These are phyloP conservation scores for Sturnira hondurensis DNA, from an alignment of 2,113 vertebrate species.

Conservation along the genomic window DNA sequence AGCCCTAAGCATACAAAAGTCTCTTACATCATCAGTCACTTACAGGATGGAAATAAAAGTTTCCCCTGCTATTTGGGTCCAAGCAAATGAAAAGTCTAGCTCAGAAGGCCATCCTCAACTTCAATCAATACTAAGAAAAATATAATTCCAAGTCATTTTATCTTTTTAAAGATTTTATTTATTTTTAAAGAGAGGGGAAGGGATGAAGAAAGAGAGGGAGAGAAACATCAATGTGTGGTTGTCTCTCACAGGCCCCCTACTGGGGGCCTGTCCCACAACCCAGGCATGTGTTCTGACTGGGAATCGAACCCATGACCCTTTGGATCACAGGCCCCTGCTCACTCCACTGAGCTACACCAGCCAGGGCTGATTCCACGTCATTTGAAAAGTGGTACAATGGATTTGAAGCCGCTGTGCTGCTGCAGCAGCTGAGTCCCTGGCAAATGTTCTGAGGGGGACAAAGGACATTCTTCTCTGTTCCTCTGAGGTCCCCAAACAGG, in stretches of 20 bases:
- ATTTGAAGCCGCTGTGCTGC: neutral
- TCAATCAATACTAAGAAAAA: constrained; percentile 1
- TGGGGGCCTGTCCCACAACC: too few species aligned
- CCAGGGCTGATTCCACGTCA: neutral
- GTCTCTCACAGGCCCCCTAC: too few species aligned
- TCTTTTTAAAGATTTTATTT: too few species aligned
- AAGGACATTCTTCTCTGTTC: neutral
- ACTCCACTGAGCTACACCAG: too few species aligned
- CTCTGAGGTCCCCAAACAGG: neutral
- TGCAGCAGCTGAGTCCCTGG: neutral
- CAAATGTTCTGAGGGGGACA: neutral
- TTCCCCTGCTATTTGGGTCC: neutral
- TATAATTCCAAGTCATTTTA: neutral
- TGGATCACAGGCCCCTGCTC: too few species aligned
- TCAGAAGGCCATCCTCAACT: neutral
- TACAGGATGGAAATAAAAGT: neutral
- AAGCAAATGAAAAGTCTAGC: constrained; percentile 41
- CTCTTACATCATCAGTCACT: neutral
- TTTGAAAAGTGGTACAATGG: neutral
- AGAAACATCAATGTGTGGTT: too few species aligned
- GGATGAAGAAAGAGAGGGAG: too few species aligned
- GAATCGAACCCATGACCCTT: too few species aligned
- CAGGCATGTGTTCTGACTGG: too few species aligned
- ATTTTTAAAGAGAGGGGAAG: too few species aligned
- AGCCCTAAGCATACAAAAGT: neutral